Percentiles rank a stretch among this genome's conserved stretches.
phyloP scores from a whole-genome alignment of 2,888 invertebrate genomes.

The Conistra vaccinii region DNA sequence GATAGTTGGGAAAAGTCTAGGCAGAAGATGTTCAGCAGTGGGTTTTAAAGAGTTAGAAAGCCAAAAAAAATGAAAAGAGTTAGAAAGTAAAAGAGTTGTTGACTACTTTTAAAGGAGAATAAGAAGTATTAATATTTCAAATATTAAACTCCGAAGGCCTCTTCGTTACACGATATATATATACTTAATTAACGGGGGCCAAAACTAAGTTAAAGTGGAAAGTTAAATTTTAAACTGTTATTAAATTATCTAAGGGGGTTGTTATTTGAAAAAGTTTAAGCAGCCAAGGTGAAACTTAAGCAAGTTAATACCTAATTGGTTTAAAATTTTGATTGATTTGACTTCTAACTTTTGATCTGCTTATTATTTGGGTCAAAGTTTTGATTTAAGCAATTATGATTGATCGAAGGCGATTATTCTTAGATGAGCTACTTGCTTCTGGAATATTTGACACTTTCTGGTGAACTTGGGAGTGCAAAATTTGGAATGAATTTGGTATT shows the following conservation, averaged over 20 bases:
- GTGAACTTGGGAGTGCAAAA: slow-evolving; percentile 1
- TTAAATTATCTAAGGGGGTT: slow-evolving; percentile 70
- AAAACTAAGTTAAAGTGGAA: slow-evolving; percentile 73
- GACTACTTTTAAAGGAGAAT: too few species aligned
- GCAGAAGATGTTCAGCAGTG: neutral
- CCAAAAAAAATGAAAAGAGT: too few species aligned
- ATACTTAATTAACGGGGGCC: slow-evolving; percentile 64
- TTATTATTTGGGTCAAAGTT: slow-evolving; percentile 64
- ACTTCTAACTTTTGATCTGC: slow-evolving; percentile 65
- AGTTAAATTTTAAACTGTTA: slow-evolving; percentile 73
- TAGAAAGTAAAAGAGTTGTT: neutral
- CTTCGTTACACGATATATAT: slow-evolving; percentile 59
- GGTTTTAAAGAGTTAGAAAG: neutral
- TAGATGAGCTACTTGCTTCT: slow-evolving; percentile 1
- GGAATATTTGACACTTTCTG: slow-evolving; percentile 8
- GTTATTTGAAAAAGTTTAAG: slow-evolving; percentile 74
- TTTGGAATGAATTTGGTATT: neutral
- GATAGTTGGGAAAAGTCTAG: too few species aligned
- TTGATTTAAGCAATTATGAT: slow-evolving; percentile 63
- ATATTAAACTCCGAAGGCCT: neutral
- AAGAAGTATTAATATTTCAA: slow-evolving; percentile 9
- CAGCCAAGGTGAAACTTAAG: slow-evolving; percentile 67
- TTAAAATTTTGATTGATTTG: slow-evolving; percentile 79
- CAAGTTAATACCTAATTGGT: slow-evolving; percentile 68
- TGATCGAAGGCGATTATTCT: slow-evolving; percentile 56